phyloP scores from a whole-genome alignment of 2,888 invertebrate genomes.

The Eumacrocentrus americanus region DNA sequence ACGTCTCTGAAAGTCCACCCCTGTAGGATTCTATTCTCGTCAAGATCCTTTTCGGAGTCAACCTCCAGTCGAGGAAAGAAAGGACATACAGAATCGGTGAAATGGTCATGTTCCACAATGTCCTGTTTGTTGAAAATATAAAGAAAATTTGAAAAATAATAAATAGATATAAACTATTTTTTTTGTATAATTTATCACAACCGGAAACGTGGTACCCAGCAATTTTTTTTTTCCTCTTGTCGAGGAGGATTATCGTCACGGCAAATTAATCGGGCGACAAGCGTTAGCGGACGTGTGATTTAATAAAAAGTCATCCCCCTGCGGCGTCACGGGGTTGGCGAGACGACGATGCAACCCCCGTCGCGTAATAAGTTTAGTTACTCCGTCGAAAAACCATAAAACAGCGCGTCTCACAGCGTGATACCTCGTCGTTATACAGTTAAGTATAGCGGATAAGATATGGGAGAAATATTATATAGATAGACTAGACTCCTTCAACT shows the following conservation, averaged over 20 bases:
- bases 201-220: slow-evolving; percentile 10
- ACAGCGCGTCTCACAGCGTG: slow-evolving; percentile 45
- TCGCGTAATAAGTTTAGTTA: slow-evolving; percentile 61
- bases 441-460: too few species aligned
- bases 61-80: slow-evolving; percentile 1
- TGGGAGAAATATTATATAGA: too few species aligned
- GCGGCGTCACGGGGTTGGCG: slow-evolving; percentile 37
- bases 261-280: slow-evolving; percentile 56
- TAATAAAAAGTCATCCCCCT: slow-evolving; percentile 51
- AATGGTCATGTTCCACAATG: background rate
- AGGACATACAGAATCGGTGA: too few species aligned
- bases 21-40: slow-evolving; percentile 11
- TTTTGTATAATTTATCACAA: slow-evolving; percentile 8
- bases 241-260: slow-evolving; percentile 53
- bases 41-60: slow-evolving; percentile 9
- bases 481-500: slow-evolving; percentile 15
- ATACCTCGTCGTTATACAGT: slow-evolving; percentile 31
- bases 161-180: background rate
- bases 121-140: slow-evolving; percentile 17
- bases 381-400: slow-evolving; percentile 58
- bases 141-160: background rate
- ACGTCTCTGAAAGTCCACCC: slow-evolving; percentile 28
- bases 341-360: slow-evolving; percentile 41
- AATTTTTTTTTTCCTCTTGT: slow-evolving; percentile 28
- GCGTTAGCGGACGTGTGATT: slow-evolving; percentile 53